Conservation (phyloP, 2,113 vertebrate genomes). For the Steatornis caripensis region DNA sequence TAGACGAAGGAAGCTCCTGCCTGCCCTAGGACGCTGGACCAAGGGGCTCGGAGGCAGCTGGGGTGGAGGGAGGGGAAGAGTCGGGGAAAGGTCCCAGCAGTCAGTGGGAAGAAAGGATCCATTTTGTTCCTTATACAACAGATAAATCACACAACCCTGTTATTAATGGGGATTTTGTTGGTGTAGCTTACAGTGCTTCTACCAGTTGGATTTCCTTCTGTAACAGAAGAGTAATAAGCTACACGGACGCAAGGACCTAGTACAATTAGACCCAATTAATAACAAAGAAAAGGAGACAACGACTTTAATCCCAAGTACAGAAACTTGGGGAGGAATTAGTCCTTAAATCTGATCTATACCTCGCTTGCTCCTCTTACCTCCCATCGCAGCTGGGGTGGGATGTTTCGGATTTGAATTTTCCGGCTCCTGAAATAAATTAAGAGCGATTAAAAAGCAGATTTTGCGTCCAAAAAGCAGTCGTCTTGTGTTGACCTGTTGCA, state of each 20-base stretch:
- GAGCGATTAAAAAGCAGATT: neutral
- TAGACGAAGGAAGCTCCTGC: neutral
- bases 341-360: neutral
- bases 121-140: neutral
- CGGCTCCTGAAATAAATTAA: conserved; percentile 80
- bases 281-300: neutral
- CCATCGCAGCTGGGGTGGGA: conserved; percentile 93
- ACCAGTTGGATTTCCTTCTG: neutral
- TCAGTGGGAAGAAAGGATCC: neutral
- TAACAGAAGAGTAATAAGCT: neutral
- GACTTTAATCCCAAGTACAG: neutral
- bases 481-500: rapidly evolving
- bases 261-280: neutral
- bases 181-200: neutral
- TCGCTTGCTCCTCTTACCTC: conserved; percentile 76
- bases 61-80: neutral
- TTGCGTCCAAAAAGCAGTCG: rapidly evolving
- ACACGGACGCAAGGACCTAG: neutral
- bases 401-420: conserved; percentile 94
- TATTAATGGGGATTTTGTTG: neutral
- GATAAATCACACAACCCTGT: neutral
- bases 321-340: neutral
- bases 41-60: neutral
- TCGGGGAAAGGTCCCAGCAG: neutral
- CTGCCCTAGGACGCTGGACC: neutral